phyloP scores from a whole-genome alignment of 2,888 invertebrate genomes.

The Diploptera punctata region DNA sequence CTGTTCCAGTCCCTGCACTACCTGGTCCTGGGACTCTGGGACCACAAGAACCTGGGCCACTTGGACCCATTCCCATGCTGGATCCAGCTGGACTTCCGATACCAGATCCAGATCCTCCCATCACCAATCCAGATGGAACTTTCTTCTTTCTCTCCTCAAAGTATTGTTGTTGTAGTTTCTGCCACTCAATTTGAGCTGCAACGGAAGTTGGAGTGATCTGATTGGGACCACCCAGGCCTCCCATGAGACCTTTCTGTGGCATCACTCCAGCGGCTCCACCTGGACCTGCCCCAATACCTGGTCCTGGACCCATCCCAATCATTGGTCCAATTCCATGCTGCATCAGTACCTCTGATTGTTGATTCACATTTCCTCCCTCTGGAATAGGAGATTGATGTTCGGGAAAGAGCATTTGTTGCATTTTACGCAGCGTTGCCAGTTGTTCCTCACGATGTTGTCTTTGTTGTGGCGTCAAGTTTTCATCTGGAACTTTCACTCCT shows the following conservation, averaged over 20 bases:
- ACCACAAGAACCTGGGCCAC: slow-evolving; percentile 48
- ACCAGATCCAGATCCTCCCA: slow-evolving; percentile 59
- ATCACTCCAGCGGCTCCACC: slow-evolving; percentile 25
- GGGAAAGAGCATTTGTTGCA: slow-evolving; percentile 92
- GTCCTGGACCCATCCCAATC: slow-evolving; percentile 43
- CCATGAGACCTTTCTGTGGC: slow-evolving; percentile 35
- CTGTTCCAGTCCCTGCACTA: slow-evolving; percentile 21
- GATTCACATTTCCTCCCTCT: slow-evolving; percentile 25
- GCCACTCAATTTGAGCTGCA: slow-evolving; percentile 85
- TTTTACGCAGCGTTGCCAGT: slow-evolving; percentile 87
- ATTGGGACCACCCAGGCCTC: slow-evolving; percentile 43
- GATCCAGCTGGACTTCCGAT: slow-evolving; percentile 53
- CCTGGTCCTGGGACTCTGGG: slow-evolving; percentile 65
- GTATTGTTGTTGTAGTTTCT: slow-evolving; percentile 87
- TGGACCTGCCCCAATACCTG: slow-evolving; percentile 16
- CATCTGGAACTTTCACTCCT: slow-evolving; percentile 92
- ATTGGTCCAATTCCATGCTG: slow-evolving; percentile 32
- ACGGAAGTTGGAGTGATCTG: slow-evolving; percentile 49
- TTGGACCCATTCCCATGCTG: slow-evolving; percentile 56
- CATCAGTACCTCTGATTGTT: slow-evolving; percentile 37
- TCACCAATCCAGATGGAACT: slow-evolving; percentile 50
- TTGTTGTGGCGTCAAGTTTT: slow-evolving; percentile 95
- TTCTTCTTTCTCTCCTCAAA: slow-evolving; percentile 74
- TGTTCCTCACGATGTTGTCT: slow-evolving; percentile 93
- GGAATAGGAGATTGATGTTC: slow-evolving; percentile 63